Conservation (phyloP, 2,797 vertebrate species). For the Schizopygopsis malacanthus region DNA sequence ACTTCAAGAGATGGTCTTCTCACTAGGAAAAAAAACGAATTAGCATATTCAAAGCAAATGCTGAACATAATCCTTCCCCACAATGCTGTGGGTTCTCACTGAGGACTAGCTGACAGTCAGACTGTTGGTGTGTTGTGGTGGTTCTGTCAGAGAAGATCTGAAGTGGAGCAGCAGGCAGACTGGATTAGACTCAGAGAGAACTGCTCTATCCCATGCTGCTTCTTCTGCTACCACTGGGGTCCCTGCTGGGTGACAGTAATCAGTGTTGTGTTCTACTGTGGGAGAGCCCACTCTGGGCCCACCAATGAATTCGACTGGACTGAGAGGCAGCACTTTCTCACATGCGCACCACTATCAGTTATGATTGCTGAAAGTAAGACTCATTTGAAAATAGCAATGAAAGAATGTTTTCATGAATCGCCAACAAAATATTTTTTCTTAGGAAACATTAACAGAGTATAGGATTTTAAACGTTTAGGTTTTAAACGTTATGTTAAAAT, state of each 20-base stretch:
- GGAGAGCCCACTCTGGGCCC: constrained; percentile 8
- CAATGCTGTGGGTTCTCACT: neutral
- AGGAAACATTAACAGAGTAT: neutral
- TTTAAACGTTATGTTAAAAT: neutral
- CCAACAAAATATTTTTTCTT: neutral
- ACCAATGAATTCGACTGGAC: neutral
- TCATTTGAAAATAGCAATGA: neutral
- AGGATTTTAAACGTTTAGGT: neutral
- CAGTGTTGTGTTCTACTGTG: constrained; percentile 38
- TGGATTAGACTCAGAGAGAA: constrained; percentile 39
- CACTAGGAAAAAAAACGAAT: neutral
- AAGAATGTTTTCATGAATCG: neutral
- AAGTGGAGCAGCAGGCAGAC: constrained; percentile 27
- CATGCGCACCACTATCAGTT: neutral
- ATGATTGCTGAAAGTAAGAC: neutral
- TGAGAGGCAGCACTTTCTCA: neutral
- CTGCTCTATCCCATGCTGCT: neutral
- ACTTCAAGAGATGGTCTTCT: constrained; percentile 3
- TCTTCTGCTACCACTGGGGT: neutral
- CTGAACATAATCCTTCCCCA: neutral
- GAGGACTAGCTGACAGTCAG: neutral
- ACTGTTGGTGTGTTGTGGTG: constrained; percentile 19
- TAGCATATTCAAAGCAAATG: neutral
- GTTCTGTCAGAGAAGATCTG: neutral
- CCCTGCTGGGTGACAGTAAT: constrained; percentile 46